Base-by-base conservation (phyloP, 1,140 invertebrate species). In the Bombus balteatus region DNA sequence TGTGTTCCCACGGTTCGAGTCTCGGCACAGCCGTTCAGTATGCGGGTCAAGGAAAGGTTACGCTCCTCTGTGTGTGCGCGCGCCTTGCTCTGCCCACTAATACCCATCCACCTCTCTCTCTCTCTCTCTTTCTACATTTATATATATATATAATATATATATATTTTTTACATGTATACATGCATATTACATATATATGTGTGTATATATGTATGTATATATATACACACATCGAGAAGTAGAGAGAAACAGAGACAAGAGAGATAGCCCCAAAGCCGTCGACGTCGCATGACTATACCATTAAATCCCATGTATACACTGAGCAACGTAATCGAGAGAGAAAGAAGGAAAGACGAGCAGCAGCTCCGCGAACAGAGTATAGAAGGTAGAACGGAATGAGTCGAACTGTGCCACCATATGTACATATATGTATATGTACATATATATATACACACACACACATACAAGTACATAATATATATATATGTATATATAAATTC, bases 1-100 rank as follows among this genome's bases (percentile, higher is more conserved):
- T 92, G 94, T 94, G 94, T 95, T 95, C 94, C 94, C 94, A 94
- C 94, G 95, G 95, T 95, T 95, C 93, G 94, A 95, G 94, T 92
- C 94, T 94, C 94, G 92, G 94, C 93, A 95, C 94, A 95, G 94
- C 94, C 94, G 94, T 93, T 95, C 95, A 95, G 94, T 95, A 95
- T 95, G 94, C 94, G 94, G 94, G 94, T 95, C 94, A 95, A 95
- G 94, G 94, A 95, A 95, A 95, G 94, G 94, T 95, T 95, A 95
- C 94, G 93, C 92, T 93, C 89, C 91, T 92, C 92, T 92, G 85
- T 88, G 89, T 90, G 78, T 76, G 85, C 85, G 91, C 83, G 84
- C 91, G 89, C 85, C 91, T 88, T 91, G 89, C 88, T 83, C 89
- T 92, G 89, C 92, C 92, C 91, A 94, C 94, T 88, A 93, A 92